A percentile compares a stretch with the other conserved stretches of the same genome.
Evolutionary conservation across 2,888 invertebrate species (phyloP).

Genomic region (Eristalinus aeneus): DNA sequence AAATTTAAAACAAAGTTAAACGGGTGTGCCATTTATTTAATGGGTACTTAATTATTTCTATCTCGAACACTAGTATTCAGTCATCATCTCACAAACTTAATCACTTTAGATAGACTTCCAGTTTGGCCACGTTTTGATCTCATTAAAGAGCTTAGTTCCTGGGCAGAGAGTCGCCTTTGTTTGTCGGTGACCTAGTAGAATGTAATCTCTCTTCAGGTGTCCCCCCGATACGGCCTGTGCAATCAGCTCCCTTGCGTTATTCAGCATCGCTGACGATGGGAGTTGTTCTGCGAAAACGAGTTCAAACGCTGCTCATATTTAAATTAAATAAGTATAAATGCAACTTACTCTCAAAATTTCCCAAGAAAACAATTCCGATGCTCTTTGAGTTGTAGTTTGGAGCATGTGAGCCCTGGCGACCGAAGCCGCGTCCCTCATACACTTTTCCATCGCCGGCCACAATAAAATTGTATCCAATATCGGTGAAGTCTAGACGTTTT

Average conservation of each 20-base stretch:
- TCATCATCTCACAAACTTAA: neutral
- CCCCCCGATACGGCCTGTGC: constrained; percentile 83
- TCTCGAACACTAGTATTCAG: neutral
- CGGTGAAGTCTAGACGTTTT: constrained; percentile 83
- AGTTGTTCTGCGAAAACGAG: constrained; percentile 33
- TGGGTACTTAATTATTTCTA: neutral
- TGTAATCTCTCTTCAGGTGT: constrained; percentile 83
- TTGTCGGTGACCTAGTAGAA: constrained; percentile 85
- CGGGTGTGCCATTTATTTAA: neutral
- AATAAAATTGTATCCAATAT: constrained; percentile 87
- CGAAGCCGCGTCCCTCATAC: constrained; percentile 88
- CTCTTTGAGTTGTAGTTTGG: constrained; percentile 85
- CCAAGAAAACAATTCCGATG: constrained; percentile 87
- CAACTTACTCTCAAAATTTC: constrained; percentile 78
- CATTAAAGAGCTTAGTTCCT: constrained; percentile 83
- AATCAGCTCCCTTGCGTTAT: constrained; percentile 84
- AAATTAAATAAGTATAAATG: neutral
- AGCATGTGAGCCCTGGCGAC: constrained; percentile 86
- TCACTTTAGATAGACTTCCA: constrained; percentile 73
- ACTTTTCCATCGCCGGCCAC: constrained; percentile 88
- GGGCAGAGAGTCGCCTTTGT: constrained; percentile 85
- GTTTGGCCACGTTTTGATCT: constrained; percentile 85
- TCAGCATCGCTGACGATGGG: constrained; percentile 83
- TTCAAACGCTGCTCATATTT: neutral
- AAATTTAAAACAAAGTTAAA: no score